Evolutionary conservation across 2,888 invertebrate genomes (phyloP), one percentile per base, ranked within the genome.

Genomic region (Synanthedon andrenaeformis): DNA sequence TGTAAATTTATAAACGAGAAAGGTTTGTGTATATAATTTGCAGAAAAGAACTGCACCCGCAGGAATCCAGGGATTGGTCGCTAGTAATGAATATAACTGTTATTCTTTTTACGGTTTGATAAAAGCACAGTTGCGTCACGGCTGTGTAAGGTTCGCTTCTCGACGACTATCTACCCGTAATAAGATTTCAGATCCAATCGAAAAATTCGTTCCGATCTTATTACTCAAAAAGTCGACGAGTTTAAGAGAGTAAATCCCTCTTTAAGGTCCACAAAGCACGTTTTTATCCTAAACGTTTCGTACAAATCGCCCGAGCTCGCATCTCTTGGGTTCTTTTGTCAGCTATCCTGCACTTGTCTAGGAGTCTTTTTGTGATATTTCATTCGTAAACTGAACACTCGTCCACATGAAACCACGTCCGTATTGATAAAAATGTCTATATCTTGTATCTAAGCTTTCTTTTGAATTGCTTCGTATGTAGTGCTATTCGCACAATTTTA

Each of bases 241-340:
- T 70, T 49, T 69, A 64, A 67, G 67, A 67, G 64, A 70, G 67
- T 62, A 74, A 75, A 75, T 73, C 72, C 69, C 58, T 63, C 61
- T 66, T 69, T 62, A 66, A 65, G 66, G 64, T 67, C 65, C 66
- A 69, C 67, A 73, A 74, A 75, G 75, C 65, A 71, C 67, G 65
- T 69, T 67, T 70, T 71, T 71, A 72, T 74, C 73, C 69, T 67
- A 67, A 66, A 70, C 72, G 76, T 76, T 67, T 73, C 64, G 66
- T 65, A 72, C 70, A 74, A 78, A 76, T 79, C 69, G 70, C 59
- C 64, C 62, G 63, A 67, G 66, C 67, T 70, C 69, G 49, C 66
- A 67, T 72, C 62, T 66, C 63, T 66, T 63, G 59, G 61, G 59
- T 64, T 70, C 76, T 72, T 79, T 79, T 80, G 79, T 80, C 74